Conservation (phyloP, 1,140 invertebrate species). For the Drosophila nannoptera region DNA sequence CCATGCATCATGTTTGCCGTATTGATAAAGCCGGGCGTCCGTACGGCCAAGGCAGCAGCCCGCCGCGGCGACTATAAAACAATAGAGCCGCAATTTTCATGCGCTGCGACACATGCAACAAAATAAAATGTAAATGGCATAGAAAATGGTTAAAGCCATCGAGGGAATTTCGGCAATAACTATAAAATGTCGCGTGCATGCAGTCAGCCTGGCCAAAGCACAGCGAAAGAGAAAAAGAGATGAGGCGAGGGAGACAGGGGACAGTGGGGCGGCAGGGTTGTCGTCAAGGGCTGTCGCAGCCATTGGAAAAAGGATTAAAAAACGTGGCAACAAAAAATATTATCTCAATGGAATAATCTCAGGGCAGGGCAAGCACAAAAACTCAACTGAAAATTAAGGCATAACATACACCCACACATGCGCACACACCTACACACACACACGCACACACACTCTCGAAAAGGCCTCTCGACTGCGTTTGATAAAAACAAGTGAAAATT, state of each 20-base stretch:
- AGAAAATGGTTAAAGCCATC: constrained; percentile 70
- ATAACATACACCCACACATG: constrained; percentile 25
- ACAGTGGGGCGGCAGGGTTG: too few relatives aligned
- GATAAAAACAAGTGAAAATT: constrained; percentile 77
- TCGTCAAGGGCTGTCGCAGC: constrained; percentile 53
- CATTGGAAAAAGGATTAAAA: constrained; percentile 72
- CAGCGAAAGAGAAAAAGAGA: constrained; percentile 5
- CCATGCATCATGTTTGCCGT: constrained; percentile 56
- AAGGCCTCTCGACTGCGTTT: constrained; percentile 18
- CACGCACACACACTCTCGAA: constrained; percentile 13
- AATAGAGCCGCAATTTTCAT: constrained; percentile 67
- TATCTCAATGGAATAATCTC: constrained; percentile 75
- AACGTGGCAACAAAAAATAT: constrained; percentile 60
- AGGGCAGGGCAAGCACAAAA: constrained; percentile 46
- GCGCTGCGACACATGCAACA: constrained; percentile 53
- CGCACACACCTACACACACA: constrained; percentile 6
- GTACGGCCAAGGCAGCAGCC: constrained; percentile 8
- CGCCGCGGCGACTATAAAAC: constrained; percentile 61
- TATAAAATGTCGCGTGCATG: constrained; percentile 74
- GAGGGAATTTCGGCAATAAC: constrained; percentile 74
- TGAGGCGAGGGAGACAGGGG: not conserved
- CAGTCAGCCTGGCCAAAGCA: constrained; percentile 51
- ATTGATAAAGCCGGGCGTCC: constrained; percentile 42
- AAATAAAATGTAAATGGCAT: constrained; percentile 68
- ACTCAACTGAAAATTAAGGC: constrained; percentile 51